Evolutionary conservation across 92 coral and sea anemone genomes (phyloP), one percentile per base, ranked within the genome.

Genomic region (Siderastrea radians): DNA sequence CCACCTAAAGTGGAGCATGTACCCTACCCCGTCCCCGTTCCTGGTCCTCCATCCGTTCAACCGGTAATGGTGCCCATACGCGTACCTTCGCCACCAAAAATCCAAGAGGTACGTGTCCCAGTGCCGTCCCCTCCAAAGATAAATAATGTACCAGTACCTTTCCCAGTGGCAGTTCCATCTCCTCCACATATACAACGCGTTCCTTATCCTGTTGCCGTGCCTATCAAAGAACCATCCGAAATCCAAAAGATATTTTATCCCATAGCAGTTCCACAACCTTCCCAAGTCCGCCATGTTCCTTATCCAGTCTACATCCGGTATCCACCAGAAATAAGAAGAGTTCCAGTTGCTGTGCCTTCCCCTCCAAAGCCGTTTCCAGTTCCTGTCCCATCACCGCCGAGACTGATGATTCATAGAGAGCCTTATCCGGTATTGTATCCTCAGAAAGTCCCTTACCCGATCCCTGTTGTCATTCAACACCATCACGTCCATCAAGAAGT

Each of bases 121-220:
- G 81, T 89, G 45, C 90, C 84, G 46, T 84, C 85, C 5, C 95
- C 93, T 53, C 96, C 95, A 8, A 73, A 77, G 76, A 68, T 94
- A 0, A 78, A 81, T 13, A 65, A 88, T 14, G 86, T 88, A 5
- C 97, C 98, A 38, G 63, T 90, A 10, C 96, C 99, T 2, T 72
- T 90, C 12, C 98, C 98, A 13, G 77, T 88, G 17, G 92, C 93
- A 10, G 96, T 97, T 49, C 96, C 93, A 1, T 87, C 91, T 44
- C 98, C 98, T 8, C 98, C 98, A 7, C 75, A 81, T 57, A 86
- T 97, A 48, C 93, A 90, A 70, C 90, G 84, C 48, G 92, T 97
- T 8, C 99, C 98, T 1, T 92, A 91, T 72, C 99, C 99, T 45
- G 95, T 97, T 7, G 82, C 95, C 14, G 82, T 95, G 7, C 98